Percentiles rank a stretch among this genome's conserved stretches.
These are phyloP conservation scores for Planiliza haematocheilus DNA, from an alignment of 2,113 vertebrate genomes.

Conservation along the genomic window DNA sequence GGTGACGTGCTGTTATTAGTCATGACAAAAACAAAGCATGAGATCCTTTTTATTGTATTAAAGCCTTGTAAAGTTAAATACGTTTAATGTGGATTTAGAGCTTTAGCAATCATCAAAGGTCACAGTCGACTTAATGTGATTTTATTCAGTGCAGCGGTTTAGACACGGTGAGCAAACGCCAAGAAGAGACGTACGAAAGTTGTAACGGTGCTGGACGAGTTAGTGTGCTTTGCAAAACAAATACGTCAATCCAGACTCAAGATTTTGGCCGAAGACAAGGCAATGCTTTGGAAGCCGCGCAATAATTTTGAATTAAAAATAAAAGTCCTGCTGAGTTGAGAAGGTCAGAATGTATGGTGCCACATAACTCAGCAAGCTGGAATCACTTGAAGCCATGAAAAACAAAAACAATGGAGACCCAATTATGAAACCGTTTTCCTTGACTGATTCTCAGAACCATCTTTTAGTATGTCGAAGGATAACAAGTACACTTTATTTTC, in stretches of 20 bases:
- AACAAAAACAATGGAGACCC: conserved; percentile 9
- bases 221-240: too few relatives aligned
- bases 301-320: neutral
- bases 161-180: too few relatives aligned
- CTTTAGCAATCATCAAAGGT: neutral
- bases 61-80: conserved; percentile 9
- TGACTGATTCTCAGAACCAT: neutral
- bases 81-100: neutral
- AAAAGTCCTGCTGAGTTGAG: neutral
- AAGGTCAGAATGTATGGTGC: neutral
- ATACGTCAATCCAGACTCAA: too few relatives aligned
- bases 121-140: neutral
- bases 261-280: neutral
- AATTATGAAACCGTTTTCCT: conserved; percentile 5
- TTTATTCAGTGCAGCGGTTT: too few relatives aligned
- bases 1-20: neutral
- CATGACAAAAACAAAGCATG: conserved; percentile 4
- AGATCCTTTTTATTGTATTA: conserved; percentile 18
- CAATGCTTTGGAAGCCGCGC: neutral
- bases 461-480: too few relatives aligned
- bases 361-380: neutral
- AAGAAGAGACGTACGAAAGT: too few relatives aligned
- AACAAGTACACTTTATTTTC: too few relatives aligned
- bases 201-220: too few relatives aligned
- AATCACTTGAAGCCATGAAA: neutral